Evolutionary conservation across 2,888 invertebrate species (phyloP).

Genomic region (Incurvaria masculella): DNA sequence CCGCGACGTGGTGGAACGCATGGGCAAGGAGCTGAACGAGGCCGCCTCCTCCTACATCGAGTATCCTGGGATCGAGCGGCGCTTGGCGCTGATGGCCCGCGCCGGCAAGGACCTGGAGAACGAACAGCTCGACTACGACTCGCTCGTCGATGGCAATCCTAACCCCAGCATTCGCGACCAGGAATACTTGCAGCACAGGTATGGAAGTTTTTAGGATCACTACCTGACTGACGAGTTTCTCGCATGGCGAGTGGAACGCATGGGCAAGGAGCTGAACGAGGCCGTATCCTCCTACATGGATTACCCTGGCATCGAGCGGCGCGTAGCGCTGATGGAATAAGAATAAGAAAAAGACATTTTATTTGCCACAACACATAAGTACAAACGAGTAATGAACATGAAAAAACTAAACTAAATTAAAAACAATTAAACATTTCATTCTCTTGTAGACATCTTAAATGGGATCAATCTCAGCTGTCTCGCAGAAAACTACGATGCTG

Average conservation of each 20-base stretch:
- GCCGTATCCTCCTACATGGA: conserved; percentile 63
- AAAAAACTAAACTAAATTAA: too few species aligned
- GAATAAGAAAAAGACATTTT: too few species aligned
- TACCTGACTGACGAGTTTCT: conserved; percentile 68
- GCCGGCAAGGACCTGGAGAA: conserved; percentile 57
- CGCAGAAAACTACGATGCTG: too few species aligned
- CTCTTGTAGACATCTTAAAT: too few species aligned
- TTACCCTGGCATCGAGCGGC: conserved; percentile 51
- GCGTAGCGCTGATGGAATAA: conserved; percentile 44
- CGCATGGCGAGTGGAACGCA: conserved; percentile 72
- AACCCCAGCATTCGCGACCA: conserved; percentile 82
- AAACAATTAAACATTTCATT: too few species aligned
- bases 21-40: conserved; percentile 72
- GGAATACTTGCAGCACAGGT: conserved; percentile 83
- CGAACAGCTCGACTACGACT: conserved; percentile 70
- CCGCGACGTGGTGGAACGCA: conserved; percentile 72
- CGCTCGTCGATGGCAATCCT: conserved; percentile 63
- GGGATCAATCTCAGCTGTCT: too few species aligned
- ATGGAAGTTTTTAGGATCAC: conserved; percentile 44
- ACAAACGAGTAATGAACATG: too few species aligned
- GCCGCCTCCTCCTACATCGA: conserved; percentile 63
- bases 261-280: conserved; percentile 72
- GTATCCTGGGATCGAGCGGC: conserved; percentile 51
- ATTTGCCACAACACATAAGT: too few species aligned
- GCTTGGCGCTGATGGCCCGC: conserved; percentile 48